Percentiles rank a stretch among this genome's conserved stretches.
Evolutionary conservation across 2,797 vertebrate genomes (phyloP).

Genomic region (Periophthalmus magnuspinnatus): DNA sequence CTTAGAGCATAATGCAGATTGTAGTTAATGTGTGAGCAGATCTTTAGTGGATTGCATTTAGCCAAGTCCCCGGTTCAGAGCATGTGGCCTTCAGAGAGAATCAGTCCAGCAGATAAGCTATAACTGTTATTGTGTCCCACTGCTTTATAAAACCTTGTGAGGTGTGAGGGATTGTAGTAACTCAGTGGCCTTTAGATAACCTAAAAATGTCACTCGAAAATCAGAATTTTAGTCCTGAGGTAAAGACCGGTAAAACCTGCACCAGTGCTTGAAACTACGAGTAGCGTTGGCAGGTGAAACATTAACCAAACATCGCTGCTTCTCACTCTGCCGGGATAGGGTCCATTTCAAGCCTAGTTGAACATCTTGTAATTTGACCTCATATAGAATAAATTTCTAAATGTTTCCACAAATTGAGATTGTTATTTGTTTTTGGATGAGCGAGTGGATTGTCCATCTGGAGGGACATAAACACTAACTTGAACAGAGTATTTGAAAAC

Average conservation of each 20-base stretch:
- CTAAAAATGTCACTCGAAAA: neutral
- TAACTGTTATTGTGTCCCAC: conserved; percentile 1
- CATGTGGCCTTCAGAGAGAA: no score
- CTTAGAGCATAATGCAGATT: no score
- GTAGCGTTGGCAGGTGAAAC: conserved; percentile 4
- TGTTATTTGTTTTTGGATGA: conserved; percentile 19
- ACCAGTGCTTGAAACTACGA: neutral
- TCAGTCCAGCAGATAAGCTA: no score
- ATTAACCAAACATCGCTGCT: conserved; percentile 12
- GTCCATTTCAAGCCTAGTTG: conserved; percentile 37
- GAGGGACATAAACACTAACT: conserved; percentile 17
- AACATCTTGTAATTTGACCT: conserved; percentile 19
- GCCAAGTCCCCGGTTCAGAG: no score
- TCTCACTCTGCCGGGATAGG: neutral
- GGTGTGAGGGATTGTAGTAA: conserved; percentile 21
- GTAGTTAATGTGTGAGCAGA: no score
- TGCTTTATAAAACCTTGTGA: conserved; percentile 41
- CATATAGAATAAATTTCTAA: conserved; percentile 1
- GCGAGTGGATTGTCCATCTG: conserved; percentile 34
- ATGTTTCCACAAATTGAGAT: neutral
- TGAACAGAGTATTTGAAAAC: neutral
- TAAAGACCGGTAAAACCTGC: neutral
- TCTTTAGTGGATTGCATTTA: no score
- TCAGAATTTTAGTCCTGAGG: neutral
- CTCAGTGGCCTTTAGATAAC: neutral